phyloP scores from a whole-genome alignment of 2,888 invertebrate species.

The Pyrocoelia pectoralis region DNA sequence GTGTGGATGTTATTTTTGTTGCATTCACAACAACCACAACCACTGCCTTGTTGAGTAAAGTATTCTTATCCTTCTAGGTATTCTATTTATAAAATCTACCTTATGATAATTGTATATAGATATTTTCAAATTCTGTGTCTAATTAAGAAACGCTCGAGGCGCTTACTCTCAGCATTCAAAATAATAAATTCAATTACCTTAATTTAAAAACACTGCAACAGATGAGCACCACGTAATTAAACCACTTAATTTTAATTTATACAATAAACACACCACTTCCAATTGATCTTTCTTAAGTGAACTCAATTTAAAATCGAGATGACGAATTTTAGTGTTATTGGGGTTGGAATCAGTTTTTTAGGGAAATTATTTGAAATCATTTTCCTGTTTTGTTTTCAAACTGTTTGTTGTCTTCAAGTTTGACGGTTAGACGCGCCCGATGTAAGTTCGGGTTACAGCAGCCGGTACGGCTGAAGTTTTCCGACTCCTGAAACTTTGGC shows the following conservation, averaged over 20 bases:
- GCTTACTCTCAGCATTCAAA: neutral
- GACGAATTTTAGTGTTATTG: neutral
- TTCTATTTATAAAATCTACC: constrained; percentile 6
- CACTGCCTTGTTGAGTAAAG: constrained; percentile 10
- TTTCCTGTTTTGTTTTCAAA: neutral
- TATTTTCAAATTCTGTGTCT: neutral
- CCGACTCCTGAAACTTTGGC: constrained; percentile 44
- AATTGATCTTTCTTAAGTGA: constrained; percentile 26
- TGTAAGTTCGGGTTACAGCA: constrained; percentile 36
- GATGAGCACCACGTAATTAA: neutral
- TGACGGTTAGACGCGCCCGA: constrained; percentile 25
- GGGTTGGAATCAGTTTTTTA: neutral
- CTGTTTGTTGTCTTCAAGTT: neutral
- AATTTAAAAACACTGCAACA: constrained; percentile 4
- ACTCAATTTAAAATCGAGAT: neutral
- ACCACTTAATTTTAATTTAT: constrained; percentile 1
- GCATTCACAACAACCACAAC: constrained; percentile 10
- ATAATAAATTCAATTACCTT: constrained; percentile 12
- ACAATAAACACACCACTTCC: neutral
- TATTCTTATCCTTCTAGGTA: constrained; percentile 10
- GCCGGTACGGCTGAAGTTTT: constrained; percentile 45
- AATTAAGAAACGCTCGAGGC: neutral
- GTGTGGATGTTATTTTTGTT: constrained; percentile 8
- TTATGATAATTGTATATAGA: neutral
- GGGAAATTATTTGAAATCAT: neutral